A percentile compares a stretch with the other conserved stretches of the same genome.
These are phyloP conservation scores for Scaptomyza flava DNA, from an alignment of 2,888 invertebrate species.

Conservation along the genomic window DNA sequence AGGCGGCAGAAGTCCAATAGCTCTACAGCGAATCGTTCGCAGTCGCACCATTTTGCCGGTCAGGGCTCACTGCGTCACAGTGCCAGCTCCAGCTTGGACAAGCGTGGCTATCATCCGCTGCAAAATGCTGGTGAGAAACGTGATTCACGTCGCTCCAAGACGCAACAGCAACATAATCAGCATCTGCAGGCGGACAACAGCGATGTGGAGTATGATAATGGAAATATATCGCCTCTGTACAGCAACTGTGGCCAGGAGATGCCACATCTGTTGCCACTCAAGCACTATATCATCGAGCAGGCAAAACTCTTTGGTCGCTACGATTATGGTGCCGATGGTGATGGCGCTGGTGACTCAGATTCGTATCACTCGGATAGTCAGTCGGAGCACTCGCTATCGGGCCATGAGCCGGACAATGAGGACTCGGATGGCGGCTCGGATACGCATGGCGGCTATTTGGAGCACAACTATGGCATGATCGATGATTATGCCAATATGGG, in stretches of 20 bases:
- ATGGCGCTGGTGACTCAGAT: conserved; percentile 88
- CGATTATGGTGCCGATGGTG: conserved; percentile 85
- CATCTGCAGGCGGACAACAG: conserved; percentile 79
- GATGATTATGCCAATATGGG: conserved; percentile 84
- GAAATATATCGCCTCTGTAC: conserved; percentile 88
- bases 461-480: conserved; percentile 86
- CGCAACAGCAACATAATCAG: conserved; percentile 68
- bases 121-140: conserved; percentile 69
- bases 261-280: conserved; percentile 92
- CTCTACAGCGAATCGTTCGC: conserved; percentile 69
- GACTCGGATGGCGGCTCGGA: conserved; percentile 90
- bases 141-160: conserved; percentile 65
- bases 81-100: conserved; percentile 79
- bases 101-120: conserved; percentile 63
- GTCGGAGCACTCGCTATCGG: conserved; percentile 87
- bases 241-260: conserved; percentile 89
- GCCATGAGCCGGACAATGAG: conserved; percentile 91
- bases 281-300: conserved; percentile 95
- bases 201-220: conserved; percentile 87
- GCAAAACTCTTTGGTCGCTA: conserved; percentile 89
- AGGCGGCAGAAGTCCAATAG: conserved; percentile 66
- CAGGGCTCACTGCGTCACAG: conserved; percentile 73
- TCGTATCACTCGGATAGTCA: conserved; percentile 92
- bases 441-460: conserved; percentile 87
- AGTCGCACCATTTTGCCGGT: conserved; percentile 58